Evolutionary conservation across 2,888 invertebrate genomes (phyloP), one percentile per base, ranked within the genome.

Genomic region (Nycteola revayana): DNA sequence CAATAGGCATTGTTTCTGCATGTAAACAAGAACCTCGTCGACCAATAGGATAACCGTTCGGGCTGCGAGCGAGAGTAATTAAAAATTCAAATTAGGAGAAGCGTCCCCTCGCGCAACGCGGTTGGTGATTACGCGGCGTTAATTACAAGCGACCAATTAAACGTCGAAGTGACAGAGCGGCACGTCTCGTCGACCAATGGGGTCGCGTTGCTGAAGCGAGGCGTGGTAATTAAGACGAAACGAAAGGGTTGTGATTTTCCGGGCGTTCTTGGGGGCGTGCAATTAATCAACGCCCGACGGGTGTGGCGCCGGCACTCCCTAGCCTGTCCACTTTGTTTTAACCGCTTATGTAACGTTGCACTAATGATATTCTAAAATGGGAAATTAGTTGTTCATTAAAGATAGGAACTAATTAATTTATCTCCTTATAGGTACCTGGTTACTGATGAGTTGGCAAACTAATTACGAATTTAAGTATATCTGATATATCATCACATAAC

Each of bases 181-280:
- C 60, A 63, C 64, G 39, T 36, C 31, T 30, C 18, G 32, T 46
- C 66, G 61, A 56, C 88, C 87, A 86, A 85, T 86, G 52, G 73
- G 65, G 61, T 63, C 51, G 64, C 77, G 66, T 53, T 65, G 59
- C 84, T 83, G 81, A 81, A 81, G 68, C 77, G 62, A 80, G 86
- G 83, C 85, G 88, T 83, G 82, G 87, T 88, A 88, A 88, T 88
- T 88, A 88, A 85, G 74, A 84, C 70, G 49, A 53, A 17, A 60
- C 72, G 71, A 85, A 88, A 87, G 88, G 88, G 88, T 88, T 87
- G 82, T 64, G 78, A 80, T 87, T 87, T 85, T 75, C 86, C 85
- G 77, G 79, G 77, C 80, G 77, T 75, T 55, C 56, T 55, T 44
- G 57, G 57, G 66, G 68, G 67, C 78, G 84, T 73, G 68, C 74